These are phyloP conservation scores for Climacteris rufus DNA, from an alignment of 2,113 vertebrate species.

Conservation along the genomic window DNA sequence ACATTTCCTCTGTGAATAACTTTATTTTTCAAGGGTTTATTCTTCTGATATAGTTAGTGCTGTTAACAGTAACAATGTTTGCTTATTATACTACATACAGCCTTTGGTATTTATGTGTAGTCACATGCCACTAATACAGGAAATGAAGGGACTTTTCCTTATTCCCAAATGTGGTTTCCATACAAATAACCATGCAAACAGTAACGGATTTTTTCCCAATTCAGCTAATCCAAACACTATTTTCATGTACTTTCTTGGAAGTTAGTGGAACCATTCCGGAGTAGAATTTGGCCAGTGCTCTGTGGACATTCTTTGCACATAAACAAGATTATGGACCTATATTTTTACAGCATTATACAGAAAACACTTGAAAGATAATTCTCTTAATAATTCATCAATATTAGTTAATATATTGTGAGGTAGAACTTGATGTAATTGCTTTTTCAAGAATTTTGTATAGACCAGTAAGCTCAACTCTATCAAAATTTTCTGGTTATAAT, in stretches of 20 bases:
- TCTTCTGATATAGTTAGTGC: background rate
- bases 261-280: background rate
- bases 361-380: background rate
- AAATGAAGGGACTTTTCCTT: background rate
- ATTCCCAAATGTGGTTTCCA: background rate
- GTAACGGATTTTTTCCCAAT: background rate
- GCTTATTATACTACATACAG: background rate
- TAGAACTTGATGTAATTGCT: background rate
- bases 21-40: background rate
- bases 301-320: background rate
- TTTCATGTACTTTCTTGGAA: background rate
- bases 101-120: background rate
- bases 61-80: background rate
- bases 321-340: background rate
- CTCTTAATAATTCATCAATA: background rate
- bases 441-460: background rate
- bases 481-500: background rate
- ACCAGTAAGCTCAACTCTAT: background rate
- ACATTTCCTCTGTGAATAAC: background rate
- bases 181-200: background rate
- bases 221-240: background rate
- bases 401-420: background rate
- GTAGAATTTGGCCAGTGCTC: background rate
- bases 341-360: background rate
- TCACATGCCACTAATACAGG: accelerated